Evolutionary conservation across 2,888 invertebrate genomes (phyloP).

Genomic region (Andricus quercusramuli): DNA sequence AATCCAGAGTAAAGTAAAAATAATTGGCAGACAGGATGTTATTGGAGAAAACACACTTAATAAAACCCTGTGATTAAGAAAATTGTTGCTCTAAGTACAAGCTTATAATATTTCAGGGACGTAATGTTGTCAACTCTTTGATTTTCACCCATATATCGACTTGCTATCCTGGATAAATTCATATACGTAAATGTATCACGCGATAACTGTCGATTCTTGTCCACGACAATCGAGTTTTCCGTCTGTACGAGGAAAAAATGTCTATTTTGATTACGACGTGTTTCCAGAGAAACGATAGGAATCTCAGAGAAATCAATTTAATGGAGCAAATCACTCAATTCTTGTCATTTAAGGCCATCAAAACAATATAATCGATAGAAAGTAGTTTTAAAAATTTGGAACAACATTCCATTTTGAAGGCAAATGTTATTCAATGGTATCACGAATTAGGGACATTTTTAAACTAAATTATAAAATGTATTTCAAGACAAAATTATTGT

Average conservation of each 20-base stretch:
- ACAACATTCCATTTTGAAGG: neutral
- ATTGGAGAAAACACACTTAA: no score
- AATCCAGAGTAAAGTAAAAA: no score
- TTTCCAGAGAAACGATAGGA: neutral
- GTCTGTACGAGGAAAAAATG: neutral
- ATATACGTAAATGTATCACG: conserved; percentile 7
- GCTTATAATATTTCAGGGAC: no score
- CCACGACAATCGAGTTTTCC: conserved; percentile 5
- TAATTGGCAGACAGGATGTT: no score
- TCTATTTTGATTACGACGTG: neutral
- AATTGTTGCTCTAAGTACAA: no score
- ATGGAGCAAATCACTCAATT: neutral
- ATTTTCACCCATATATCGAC: neutral
- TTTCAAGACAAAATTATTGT: no score
- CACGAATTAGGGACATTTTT: no score
- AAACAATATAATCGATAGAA: neutral
- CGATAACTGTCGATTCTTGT: conserved; percentile 20
- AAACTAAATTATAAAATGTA: no score
- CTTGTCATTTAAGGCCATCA: neutral
- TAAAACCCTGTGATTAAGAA: no score
- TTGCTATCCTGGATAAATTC: conserved; percentile 15
- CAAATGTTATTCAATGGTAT: neutral
- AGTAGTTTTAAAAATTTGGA: neutral
- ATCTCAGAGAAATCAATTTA: neutral
- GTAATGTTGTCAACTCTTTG: no score